Percentiles rank a stretch among this genome's conserved stretches.
These are phyloP conservation scores for Spodoptera frugiperda DNA, from an alignment of 1,140 invertebrate genomes.

Conservation along the genomic window DNA sequence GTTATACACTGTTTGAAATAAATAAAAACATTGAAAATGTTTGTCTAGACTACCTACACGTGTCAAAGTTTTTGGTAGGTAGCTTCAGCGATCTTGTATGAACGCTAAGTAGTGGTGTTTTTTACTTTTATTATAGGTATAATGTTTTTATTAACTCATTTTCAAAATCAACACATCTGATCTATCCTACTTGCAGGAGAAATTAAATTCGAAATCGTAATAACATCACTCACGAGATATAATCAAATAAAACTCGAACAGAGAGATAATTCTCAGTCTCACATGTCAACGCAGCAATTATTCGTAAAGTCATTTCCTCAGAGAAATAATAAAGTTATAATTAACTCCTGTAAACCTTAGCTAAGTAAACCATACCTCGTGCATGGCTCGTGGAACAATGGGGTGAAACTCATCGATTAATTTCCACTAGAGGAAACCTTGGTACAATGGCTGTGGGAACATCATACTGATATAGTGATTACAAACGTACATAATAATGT, in stretches of 20 bases:
- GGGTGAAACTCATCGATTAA: slow-evolving; percentile 60
- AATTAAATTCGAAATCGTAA: too few species aligned
- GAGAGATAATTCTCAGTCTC: slow-evolving; percentile 24
- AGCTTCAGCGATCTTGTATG: too few species aligned
- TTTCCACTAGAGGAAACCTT: slow-evolving; percentile 37
- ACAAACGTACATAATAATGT: slow-evolving; percentile 8
- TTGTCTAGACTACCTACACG: too few species aligned
- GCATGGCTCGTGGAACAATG: slow-evolving; percentile 48
- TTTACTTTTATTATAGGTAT: too few species aligned
- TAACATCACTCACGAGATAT: neutral
- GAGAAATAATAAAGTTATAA: slow-evolving; percentile 1
- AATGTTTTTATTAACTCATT: too few species aligned
- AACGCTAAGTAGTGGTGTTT: neutral
- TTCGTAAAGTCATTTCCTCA: neutral
- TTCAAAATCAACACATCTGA: too few species aligned
- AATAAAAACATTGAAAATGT: neutral
- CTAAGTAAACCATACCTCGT: slow-evolving; percentile 38
- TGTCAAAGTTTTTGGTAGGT: neutral
- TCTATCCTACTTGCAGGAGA: too few species aligned
- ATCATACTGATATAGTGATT: slow-evolving; percentile 11
- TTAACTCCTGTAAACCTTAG: slow-evolving; percentile 34
- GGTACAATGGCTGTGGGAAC: slow-evolving; percentile 44
- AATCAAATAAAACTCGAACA: slow-evolving; percentile 8
- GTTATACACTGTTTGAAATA: slow-evolving; percentile 19
- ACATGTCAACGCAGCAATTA: slow-evolving; percentile 18